Base-by-base conservation (phyloP, 1,140 invertebrate species). In the Drosophila ogumai region DNA sequence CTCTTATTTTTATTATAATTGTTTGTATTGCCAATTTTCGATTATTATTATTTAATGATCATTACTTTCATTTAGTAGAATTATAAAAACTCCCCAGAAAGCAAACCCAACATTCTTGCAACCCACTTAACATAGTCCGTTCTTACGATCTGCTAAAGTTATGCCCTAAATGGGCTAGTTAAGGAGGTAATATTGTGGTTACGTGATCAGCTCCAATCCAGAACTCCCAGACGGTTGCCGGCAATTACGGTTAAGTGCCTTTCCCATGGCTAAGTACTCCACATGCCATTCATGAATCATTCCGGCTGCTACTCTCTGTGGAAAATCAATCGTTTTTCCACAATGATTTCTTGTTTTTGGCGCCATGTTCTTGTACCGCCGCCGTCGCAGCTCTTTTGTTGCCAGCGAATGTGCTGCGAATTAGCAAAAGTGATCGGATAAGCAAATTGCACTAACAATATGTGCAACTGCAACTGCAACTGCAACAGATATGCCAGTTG, bases 371-470 rank as follows among this genome's bases (percentile, higher is more conserved):
- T 31, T 36, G 15, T 13, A 28, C 19, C 15, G 10, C 38, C 32
- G 59, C 57, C 59, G 76, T 8, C 38, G 38, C 7, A 5, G 41
- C 46, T n/a, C 58, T 82, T 84, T 85, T 69, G 78, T 69, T 79
- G 55, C 81, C 74, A 61, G 86, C 81, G 85, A 90, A 90, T 90
- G 86, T 85, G 86, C 81, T 44, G 73, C 85, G 85, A 82, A 90
- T 90, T 90, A 85, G 86, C 79, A 90, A 90, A 86, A 85, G 67
- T 76, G 85, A 90, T 90, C 81, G 86, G 82, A 90, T 88, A 88
- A 90, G 81, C 81, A 71, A 64, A 60, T 61, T 63, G 55, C 44
- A 73, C 34, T 44, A 50, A 52, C 61, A 69, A 59, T 41, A 71
- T 43, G 17, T 52, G 58, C 64, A 65, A 69, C 43, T 22, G 12